Evolutionary conservation across 2,113 vertebrate genomes (phyloP).

Genomic region (Neoarius graeffei): DNA sequence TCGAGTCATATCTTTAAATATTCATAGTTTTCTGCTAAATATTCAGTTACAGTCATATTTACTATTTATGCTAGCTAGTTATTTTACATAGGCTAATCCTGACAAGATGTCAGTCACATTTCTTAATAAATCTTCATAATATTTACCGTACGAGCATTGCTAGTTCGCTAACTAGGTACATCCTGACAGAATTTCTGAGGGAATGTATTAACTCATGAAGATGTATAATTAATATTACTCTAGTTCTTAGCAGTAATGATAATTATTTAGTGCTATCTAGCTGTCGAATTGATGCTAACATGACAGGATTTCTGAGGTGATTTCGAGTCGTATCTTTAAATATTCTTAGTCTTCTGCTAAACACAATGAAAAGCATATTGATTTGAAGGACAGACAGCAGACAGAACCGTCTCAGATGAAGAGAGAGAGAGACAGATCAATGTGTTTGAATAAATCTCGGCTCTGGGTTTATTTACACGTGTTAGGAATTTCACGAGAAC

Average conservation of each 20-base stretch:
- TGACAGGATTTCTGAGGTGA: not conserved
- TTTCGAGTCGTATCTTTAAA: not conserved
- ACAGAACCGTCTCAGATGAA: not conserved
- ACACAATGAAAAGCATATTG: not conserved
- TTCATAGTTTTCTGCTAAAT: not conserved
- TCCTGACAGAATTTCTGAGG: too few relatives aligned
- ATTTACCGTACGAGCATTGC: too few relatives aligned
- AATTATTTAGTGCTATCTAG: not conserved
- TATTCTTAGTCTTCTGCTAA: not conserved
- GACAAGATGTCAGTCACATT: too few relatives aligned
- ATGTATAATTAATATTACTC: too few relatives aligned
- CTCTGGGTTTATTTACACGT: slow-evolving; percentile 40
- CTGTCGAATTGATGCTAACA: too few relatives aligned
- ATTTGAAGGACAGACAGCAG: not conserved
- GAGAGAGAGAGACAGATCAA: slow-evolving; percentile 23
- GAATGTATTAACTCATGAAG: too few relatives aligned
- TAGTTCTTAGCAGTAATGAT: not conserved
- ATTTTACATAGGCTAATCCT: too few relatives aligned
- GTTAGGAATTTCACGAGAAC: slow-evolving; percentile 13
- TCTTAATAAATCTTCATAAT: too few relatives aligned
- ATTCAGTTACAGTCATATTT: too few relatives aligned
- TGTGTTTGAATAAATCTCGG: slow-evolving; percentile 40
- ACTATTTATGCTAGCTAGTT: too few relatives aligned
- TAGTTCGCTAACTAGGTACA: too few relatives aligned
- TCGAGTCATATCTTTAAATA: not conserved